phyloP scores from a whole-genome alignment of 2,797 vertebrate genomes.

The Pampus argenteus region DNA sequence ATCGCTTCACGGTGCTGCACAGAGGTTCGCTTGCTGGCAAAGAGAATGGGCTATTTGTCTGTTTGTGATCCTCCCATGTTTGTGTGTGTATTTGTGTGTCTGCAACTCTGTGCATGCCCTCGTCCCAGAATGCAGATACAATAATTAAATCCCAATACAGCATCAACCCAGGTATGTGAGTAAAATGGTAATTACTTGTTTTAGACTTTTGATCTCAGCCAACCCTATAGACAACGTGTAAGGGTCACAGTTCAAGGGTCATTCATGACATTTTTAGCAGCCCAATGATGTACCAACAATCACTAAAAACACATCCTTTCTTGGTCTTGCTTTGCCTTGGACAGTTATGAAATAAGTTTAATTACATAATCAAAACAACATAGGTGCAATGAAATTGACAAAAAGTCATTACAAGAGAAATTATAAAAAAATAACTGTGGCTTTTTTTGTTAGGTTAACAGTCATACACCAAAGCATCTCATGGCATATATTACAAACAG shows the following conservation, averaged over 20 bases:
- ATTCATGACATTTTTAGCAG: conserved; percentile 7
- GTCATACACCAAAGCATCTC: conserved; percentile 60
- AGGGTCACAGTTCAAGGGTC: conserved; percentile 33
- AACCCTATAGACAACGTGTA: background rate
- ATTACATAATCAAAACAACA: conserved; percentile 35
- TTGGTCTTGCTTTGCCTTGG: conserved; percentile 9
- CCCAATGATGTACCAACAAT: conserved; percentile 46
- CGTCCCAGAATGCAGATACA: conserved; percentile 20
- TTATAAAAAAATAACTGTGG: background rate
- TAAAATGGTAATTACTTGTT: conserved; percentile 7
- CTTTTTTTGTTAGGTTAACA: conserved; percentile 50
- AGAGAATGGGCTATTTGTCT: conserved; percentile 57
- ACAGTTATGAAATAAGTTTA: conserved; percentile 10
- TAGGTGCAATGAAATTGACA: conserved; percentile 32
- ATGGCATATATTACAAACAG: conserved; percentile 28
- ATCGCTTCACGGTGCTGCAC: conserved; percentile 27
- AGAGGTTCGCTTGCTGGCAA: conserved; percentile 22
- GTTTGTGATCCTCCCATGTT: conserved; percentile 21
- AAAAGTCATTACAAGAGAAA: conserved; percentile 16
- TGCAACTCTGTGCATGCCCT: conserved; percentile 1
- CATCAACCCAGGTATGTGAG: background rate
- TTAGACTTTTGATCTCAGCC: background rate
- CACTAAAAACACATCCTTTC: conserved; percentile 34
- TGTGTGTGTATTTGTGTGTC: background rate
- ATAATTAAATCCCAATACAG: conserved; percentile 34